Evolutionary conservation across 2,113 vertebrate species (phyloP).

Genomic region (Paratilapia polleni): DNA sequence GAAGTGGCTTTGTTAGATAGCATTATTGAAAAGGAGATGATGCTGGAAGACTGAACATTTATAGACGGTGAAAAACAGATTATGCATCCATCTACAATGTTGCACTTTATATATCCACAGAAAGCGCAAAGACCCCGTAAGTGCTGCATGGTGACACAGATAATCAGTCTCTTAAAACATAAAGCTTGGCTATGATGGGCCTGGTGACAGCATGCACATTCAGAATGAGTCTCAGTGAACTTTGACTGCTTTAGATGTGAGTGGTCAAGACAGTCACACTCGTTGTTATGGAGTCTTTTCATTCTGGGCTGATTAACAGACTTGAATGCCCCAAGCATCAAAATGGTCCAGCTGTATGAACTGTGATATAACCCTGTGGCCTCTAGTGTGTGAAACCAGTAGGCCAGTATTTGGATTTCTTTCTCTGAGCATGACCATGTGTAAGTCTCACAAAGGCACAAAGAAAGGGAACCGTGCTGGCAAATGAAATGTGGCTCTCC

Average conservation of each 20-base stretch:
- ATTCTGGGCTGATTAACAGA: neutral
- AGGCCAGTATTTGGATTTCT: neutral
- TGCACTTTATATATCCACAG: neutral
- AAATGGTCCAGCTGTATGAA: neutral
- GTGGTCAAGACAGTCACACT: neutral
- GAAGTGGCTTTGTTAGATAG: neutral
- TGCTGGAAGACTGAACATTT: neutral
- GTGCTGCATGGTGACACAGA: neutral
- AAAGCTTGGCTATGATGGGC: neutral
- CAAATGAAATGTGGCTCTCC: constrained; percentile 5
- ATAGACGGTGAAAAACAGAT: accelerated
- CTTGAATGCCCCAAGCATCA: neutral
- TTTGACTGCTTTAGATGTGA: neutral
- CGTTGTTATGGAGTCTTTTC: neutral
- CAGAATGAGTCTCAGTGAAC: neutral
- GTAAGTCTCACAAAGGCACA: neutral
- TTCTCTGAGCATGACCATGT: neutral
- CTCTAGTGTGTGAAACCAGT: neutral
- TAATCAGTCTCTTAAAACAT: neutral
- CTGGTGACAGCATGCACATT: neutral
- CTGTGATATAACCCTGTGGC: neutral
- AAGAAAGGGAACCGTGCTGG: neutral
- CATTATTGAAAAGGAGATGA: neutral
- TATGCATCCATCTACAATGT: neutral
- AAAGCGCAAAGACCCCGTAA: neutral